Percentiles rank a stretch among this genome's conserved stretches.
Evolutionary conservation across 2,797 vertebrate genomes (phyloP).

Genomic region (Triplophysa yarkandensis): DNA sequence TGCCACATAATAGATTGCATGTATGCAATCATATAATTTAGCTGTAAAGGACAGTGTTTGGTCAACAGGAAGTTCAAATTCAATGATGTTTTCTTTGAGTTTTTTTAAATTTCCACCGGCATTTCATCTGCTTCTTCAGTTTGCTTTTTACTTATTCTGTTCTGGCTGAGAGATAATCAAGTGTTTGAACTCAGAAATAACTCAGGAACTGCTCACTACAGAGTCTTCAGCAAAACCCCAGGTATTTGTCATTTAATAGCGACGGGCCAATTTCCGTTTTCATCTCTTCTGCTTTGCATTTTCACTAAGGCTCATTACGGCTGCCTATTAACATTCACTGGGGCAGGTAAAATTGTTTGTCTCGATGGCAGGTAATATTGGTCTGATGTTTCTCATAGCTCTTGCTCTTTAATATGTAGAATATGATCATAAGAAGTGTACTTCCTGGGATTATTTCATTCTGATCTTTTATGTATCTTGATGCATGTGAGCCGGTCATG

Average conservation of each 20-base stretch:
- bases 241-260: constrained; percentile 52
- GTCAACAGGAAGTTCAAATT: constrained; percentile 72
- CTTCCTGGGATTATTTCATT: constrained; percentile 65
- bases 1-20: constrained; percentile 66
- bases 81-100: constrained; percentile 53
- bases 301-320: constrained; percentile 74
- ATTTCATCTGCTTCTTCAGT: constrained; percentile 22
- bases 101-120: constrained; percentile 39
- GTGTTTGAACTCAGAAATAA: constrained; percentile 69
- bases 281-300: constrained; percentile 75
- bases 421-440: constrained; percentile 65
- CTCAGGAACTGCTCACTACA: constrained; percentile 52
- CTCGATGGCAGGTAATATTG: constrained; percentile 62
- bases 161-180: constrained; percentile 63
- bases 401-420: constrained; percentile 68
- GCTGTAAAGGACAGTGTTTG: constrained; percentile 66
- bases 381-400: constrained; percentile 62
- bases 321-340: constrained; percentile 54
- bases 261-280: constrained; percentile 60
- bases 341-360: constrained; percentile 71
- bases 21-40: constrained; percentile 72
- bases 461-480: constrained; percentile 50
- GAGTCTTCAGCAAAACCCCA: constrained; percentile 51
- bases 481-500: constrained; percentile 54
- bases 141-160: constrained; percentile 55